These are phyloP conservation scores for Pseudotriccus pelzelni DNA, from an alignment of 2,797 vertebrate species.

Conservation along the genomic window DNA sequence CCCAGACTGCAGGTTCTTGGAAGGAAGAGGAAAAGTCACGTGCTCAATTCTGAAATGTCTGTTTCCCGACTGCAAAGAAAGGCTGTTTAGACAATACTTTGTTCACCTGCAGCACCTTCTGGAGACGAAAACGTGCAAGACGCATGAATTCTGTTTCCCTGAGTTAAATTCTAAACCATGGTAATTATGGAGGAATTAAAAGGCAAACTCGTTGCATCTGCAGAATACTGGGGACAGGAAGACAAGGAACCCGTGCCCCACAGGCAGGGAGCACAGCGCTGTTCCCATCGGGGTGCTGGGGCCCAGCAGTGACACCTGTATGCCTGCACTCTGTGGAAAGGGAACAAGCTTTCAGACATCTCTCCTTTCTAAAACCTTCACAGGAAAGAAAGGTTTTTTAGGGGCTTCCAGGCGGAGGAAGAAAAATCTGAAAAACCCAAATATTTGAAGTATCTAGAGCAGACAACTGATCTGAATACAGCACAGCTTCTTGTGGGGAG, in stretches of 20 bases:
- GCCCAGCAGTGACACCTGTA: not conserved
- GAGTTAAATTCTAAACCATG: not conserved
- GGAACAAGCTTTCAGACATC: not conserved
- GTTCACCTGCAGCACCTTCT: not conserved
- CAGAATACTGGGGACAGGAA: not conserved
- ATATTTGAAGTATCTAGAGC: not conserved
- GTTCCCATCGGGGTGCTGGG: not conserved
- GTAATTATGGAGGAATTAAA: not conserved
- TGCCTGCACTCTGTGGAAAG: not conserved
- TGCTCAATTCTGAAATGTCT: not conserved
- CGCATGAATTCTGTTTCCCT: not conserved
- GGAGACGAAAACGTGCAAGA: not conserved
- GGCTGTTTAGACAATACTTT: rapidly evolving
- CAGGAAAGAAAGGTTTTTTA: not conserved
- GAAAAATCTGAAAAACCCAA: not conserved
- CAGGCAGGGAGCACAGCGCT: not conserved
- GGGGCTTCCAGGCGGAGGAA: not conserved
- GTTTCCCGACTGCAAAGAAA: not conserved
- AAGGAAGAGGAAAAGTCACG: not conserved
- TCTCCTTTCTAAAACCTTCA: not conserved
- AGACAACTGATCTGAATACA: not conserved
- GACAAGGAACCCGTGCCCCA: not conserved
- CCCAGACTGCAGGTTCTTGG: not conserved
- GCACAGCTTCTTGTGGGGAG: not conserved
- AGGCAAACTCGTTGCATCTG: not conserved